These are phyloP conservation scores for Dromaius novaehollandiae DNA, from an alignment of 2,113 vertebrate species.

Conservation along the genomic window DNA sequence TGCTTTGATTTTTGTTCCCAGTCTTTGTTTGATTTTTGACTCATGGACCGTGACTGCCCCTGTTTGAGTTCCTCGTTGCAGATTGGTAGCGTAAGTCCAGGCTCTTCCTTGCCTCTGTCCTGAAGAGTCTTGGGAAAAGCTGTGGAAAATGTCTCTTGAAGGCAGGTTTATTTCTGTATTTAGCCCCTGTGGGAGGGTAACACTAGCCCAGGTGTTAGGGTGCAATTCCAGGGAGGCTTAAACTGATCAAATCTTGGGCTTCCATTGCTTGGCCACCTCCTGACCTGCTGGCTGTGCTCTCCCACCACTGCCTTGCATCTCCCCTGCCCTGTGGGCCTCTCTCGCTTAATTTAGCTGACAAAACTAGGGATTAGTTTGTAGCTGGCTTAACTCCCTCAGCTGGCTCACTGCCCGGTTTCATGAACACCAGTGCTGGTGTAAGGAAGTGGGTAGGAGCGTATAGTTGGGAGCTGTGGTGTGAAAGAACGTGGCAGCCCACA, in stretches of 20 bases:
- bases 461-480: neutral
- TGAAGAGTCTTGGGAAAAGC: neutral
- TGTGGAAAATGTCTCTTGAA: neutral
- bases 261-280: neutral
- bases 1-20: neutral
- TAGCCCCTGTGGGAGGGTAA: neutral
- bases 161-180: neutral
- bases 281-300: neutral
- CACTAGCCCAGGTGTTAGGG: neutral
- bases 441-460: neutral
- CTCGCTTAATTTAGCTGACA: neutral
- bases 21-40: neutral
- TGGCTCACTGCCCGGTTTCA: neutral
- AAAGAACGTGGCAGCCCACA: neutral
- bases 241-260: neutral
- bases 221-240: neutral
- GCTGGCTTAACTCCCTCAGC: neutral
- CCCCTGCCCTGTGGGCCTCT: neutral
- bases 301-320: neutral
- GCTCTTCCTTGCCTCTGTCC: neutral
- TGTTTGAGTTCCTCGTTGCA: neutral
- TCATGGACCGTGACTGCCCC: neutral
- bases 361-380: neutral
- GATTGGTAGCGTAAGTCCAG: neutral
- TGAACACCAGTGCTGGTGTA: neutral